Conservation (phyloP, 2,797 vertebrate genomes). For the Zalophus californianus region DNA sequence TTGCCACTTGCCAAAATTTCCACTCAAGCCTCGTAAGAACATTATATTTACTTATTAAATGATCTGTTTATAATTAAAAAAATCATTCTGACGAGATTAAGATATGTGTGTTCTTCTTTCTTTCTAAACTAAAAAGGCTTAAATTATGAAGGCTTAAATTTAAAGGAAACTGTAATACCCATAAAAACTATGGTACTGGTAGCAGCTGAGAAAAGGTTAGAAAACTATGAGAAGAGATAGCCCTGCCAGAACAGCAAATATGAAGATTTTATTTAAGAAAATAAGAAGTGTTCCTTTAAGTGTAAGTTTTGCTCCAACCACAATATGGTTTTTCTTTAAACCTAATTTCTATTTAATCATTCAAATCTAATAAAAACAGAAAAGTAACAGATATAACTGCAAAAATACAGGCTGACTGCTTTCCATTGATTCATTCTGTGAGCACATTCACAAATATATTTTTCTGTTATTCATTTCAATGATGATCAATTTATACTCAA, state of each 20-base stretch:
- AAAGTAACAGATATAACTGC: constrained; percentile 57
- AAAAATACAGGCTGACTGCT: constrained; percentile 50
- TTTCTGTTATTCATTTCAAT: constrained; percentile 52
- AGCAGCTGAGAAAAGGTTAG: background rate
- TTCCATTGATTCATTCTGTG: constrained; percentile 20
- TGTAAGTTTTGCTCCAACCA: constrained; percentile 49
- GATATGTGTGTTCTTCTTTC: background rate
- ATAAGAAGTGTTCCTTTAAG: constrained; percentile 30
- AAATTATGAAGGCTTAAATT: constrained; percentile 15
- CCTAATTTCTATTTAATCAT: constrained; percentile 77
- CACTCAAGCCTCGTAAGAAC: background rate
- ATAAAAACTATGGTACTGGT: background rate
- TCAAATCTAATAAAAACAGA: constrained; percentile 76
- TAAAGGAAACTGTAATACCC: background rate
- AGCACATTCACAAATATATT: background rate
- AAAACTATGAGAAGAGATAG: background rate
- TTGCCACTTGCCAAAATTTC: constrained; percentile 19
- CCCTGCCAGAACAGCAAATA: constrained; percentile 21
- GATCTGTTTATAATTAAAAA: constrained; percentile 59
- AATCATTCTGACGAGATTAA: constrained; percentile 1
- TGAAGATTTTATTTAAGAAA: constrained; percentile 59
- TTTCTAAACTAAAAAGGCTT: constrained; percentile 53
- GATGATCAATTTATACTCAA: constrained; percentile 32
- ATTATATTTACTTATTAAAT: constrained; percentile 35
- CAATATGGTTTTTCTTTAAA: constrained; percentile 50